A percentile compares a stretch with the other conserved stretches of the same genome.
Conservation (phyloP, 1,140 invertebrate genomes). For the Kradibia gibbosae region DNA sequence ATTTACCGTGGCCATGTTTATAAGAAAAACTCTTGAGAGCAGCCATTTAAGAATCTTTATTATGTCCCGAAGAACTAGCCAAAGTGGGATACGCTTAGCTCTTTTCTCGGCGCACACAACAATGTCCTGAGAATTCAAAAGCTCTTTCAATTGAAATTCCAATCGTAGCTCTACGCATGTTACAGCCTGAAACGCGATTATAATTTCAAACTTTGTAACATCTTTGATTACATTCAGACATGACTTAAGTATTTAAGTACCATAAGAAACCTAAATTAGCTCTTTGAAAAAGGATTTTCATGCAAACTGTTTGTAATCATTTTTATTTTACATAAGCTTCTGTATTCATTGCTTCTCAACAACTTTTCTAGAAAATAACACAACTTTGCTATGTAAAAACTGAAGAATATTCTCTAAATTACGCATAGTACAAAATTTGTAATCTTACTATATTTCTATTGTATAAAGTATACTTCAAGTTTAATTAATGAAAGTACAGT, state of each 20-base stretch:
- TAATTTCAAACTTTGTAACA: constrained; percentile 30
- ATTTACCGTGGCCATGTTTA: neutral
- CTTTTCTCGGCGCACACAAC: constrained; percentile 26
- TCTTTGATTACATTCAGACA: constrained; percentile 5
- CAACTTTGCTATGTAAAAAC: too few relatives aligned
- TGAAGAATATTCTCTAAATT: too few relatives aligned
- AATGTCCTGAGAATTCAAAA: constrained; percentile 44
- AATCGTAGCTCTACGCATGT: constrained; percentile 23
- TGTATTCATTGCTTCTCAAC: too few relatives aligned
- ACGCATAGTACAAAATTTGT: too few relatives aligned
- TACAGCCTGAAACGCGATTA: constrained; percentile 17
- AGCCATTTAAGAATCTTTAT: constrained; percentile 29
- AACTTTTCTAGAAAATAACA: too few relatives aligned
- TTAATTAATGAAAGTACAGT: too few relatives aligned
- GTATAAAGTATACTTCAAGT: too few relatives aligned
- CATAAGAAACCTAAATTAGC: neutral
- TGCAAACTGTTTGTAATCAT: neutral
- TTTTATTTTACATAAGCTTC: neutral
- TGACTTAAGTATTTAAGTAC: neutral
- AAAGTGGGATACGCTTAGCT: neutral
- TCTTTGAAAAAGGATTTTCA: neutral
- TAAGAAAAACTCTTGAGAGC: neutral
- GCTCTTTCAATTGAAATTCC: constrained; percentile 41
- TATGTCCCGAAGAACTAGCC: constrained; percentile 39
- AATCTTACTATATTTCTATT: too few relatives aligned